Conservation (phyloP, 2,888 invertebrate species). For the Drosophila falleni region DNA sequence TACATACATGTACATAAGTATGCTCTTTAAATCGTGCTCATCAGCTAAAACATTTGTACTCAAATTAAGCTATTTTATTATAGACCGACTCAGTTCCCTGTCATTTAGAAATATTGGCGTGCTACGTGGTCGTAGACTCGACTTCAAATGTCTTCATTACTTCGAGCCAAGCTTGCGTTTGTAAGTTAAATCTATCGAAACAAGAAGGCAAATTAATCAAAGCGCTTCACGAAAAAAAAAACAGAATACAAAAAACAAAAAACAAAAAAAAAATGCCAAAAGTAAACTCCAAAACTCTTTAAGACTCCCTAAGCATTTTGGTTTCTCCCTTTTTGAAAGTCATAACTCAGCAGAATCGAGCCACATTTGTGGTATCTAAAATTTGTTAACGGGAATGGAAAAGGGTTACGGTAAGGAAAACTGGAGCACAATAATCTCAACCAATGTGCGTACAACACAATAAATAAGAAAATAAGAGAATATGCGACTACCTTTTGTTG, state of each 20-base stretch:
- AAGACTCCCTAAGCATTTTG: conserved; percentile 29
- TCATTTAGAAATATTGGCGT: conserved; percentile 48
- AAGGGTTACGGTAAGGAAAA: conserved; percentile 14
- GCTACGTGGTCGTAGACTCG: conserved; percentile 48
- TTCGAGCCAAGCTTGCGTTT: conserved; percentile 47
- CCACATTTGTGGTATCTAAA: conserved; percentile 30
- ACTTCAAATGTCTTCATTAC: conserved; percentile 45
- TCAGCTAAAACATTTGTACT: conserved; percentile 62
- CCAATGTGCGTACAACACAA: background rate
- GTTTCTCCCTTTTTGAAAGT: conserved; percentile 19
- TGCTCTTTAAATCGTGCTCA: conserved; percentile 20
- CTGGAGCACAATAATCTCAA: conserved; percentile 20
- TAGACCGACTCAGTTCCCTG: conserved; percentile 3
- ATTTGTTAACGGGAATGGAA: conserved; percentile 5
- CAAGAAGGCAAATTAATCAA: conserved; percentile 70
- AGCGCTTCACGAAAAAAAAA: conserved; percentile 36
- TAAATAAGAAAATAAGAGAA: conserved; percentile 7
- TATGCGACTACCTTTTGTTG: conserved; percentile 43
- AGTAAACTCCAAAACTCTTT: conserved; percentile 28
- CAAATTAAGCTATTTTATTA: conserved; percentile 11
- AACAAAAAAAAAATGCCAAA: conserved; percentile 16
- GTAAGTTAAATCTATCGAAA: conserved; percentile 66
- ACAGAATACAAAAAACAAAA: conserved; percentile 1
- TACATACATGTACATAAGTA: no score
- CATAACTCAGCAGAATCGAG: conserved; percentile 40